These are phyloP conservation scores for Crocodylus rhombifer DNA, from an alignment of 2,797 vertebrate species.

Conservation along the genomic window DNA sequence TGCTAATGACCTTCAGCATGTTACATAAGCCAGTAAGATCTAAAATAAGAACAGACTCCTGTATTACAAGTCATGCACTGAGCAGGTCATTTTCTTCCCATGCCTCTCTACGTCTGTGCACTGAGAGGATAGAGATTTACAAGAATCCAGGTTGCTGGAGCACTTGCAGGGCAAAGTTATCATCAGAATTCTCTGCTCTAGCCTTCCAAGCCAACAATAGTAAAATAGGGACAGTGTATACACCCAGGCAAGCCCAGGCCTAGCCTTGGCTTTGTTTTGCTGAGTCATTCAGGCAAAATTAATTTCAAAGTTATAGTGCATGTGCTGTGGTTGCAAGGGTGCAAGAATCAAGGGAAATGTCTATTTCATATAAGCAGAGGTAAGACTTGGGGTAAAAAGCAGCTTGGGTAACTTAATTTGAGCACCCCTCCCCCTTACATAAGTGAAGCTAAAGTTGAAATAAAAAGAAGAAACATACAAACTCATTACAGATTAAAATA, in stretches of 20 bases:
- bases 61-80: background rate
- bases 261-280: background rate
- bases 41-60: background rate
- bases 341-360: no score
- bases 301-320: background rate
- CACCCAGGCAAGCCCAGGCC: background rate
- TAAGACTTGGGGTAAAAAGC: background rate
- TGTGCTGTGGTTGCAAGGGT: background rate
- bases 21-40: conserved; percentile 20
- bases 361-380: background rate
- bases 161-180: background rate
- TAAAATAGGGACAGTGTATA: background rate
- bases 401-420: background rate
- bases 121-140: background rate
- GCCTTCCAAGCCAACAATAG: background rate
- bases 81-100: background rate
- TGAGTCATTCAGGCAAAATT: background rate
- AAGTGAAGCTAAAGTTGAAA: background rate
- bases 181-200: background rate
- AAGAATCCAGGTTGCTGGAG: background rate
- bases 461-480: background rate
- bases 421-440: background rate
- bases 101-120: background rate
- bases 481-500: conserved; percentile 57
- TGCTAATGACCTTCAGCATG: conserved; percentile 15